These are phyloP conservation scores for Notolabrus celidotus DNA, from an alignment of 2,797 vertebrate species.

Conservation along the genomic window DNA sequence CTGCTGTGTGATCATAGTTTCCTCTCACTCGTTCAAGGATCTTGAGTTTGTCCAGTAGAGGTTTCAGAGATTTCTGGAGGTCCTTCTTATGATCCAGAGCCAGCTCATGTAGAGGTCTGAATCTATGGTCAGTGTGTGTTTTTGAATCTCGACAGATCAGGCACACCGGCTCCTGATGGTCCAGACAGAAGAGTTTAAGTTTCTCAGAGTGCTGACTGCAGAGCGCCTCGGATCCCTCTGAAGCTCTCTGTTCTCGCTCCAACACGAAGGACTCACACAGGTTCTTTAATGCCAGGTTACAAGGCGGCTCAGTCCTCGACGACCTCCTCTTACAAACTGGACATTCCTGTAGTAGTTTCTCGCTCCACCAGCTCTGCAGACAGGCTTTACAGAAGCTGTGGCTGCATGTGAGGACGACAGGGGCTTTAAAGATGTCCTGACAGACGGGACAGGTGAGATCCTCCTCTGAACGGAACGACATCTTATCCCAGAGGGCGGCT, in stretches of 20 bases:
- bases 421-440: conserved; percentile 40
- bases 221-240: background rate
- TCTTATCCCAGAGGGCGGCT: conserved; percentile 5
- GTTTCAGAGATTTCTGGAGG: conserved; percentile 9
- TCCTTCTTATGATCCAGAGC: conserved; percentile 31
- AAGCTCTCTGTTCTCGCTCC: background rate
- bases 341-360: conserved; percentile 20
- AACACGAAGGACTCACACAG: conserved; percentile 23
- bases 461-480: conserved; percentile 32
- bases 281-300: conserved; percentile 33
- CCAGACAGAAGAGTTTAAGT: conserved; percentile 50
- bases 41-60: conserved; percentile 26
- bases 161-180: conserved; percentile 44
- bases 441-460: conserved; percentile 42
- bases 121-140: conserved; percentile 42
- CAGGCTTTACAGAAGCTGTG: conserved; percentile 60
- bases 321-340: conserved; percentile 41
- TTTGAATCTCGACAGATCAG: conserved; percentile 53
- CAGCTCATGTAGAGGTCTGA: conserved; percentile 42
- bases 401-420: conserved; percentile 49
- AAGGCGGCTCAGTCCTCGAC: conserved; percentile 8
- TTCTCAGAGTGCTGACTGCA: conserved; percentile 41
- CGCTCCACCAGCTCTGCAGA: conserved; percentile 43
- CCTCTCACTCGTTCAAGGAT: conserved; percentile 14
- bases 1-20: conserved; percentile 11